These are phyloP conservation scores for Toxotes jaculatrix DNA, from an alignment of 2,113 vertebrate species.

Conservation along the genomic window DNA sequence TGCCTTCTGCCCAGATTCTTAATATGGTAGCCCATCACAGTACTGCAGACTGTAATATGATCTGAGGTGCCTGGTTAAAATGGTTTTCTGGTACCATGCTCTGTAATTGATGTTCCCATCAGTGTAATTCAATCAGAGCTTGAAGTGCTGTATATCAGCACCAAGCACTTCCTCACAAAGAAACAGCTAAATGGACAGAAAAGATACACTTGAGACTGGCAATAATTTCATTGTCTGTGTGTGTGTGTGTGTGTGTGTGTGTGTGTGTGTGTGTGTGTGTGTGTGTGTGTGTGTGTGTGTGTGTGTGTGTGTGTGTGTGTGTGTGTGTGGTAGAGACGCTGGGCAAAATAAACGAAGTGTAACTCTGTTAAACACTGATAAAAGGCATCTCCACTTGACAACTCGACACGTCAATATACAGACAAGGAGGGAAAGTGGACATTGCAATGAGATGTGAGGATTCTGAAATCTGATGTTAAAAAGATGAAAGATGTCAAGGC, in stretches of 20 bases:
- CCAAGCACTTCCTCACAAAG: conserved; percentile 74
- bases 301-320: conserved; percentile 47
- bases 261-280: conserved; percentile 26
- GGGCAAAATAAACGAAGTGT: conserved; percentile 32
- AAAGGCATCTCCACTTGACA: conserved; percentile 43
- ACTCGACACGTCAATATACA: conserved; percentile 27
- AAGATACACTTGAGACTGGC: conserved; percentile 77
- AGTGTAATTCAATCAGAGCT: conserved; percentile 80
- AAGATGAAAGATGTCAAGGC: background rate
- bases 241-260: conserved; percentile 42
- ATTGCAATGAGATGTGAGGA: background rate
- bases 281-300: conserved; percentile 43
- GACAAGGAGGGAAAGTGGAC: conserved; percentile 10
- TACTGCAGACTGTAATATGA: conserved; percentile 55
- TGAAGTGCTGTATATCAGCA: conserved; percentile 77
- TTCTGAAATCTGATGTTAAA: background rate
- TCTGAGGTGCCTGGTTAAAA: conserved; percentile 63
- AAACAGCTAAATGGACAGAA: conserved; percentile 77
- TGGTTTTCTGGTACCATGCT: conserved; percentile 58
- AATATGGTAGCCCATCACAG: conserved; percentile 43
- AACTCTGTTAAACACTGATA: conserved; percentile 55
- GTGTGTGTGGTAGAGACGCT: conserved; percentile 20
- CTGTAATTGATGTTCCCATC: conserved; percentile 79
- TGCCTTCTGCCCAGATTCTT: conserved; percentile 9
- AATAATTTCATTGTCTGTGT: conserved; percentile 69